Percentiles rank a stretch among this genome's conserved stretches.
These are phyloP conservation scores for Pseudorhombus dupliciocellatus DNA, from an alignment of 2,113 vertebrate genomes.

Conservation along the genomic window DNA sequence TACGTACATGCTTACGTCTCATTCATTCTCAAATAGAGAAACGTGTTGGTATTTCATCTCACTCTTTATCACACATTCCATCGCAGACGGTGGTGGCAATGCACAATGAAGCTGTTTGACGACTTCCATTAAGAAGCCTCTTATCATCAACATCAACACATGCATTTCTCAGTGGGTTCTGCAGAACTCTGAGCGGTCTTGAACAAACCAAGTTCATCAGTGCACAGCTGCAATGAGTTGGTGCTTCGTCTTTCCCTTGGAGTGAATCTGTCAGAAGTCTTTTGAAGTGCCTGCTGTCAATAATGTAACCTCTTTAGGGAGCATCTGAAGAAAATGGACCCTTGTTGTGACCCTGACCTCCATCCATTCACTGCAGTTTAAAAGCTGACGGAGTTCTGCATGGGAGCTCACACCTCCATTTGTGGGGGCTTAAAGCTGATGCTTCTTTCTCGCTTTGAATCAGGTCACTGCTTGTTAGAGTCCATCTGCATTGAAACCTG, in stretches of 20 bases:
- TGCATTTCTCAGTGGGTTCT: background rate
- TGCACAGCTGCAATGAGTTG: conserved; percentile 24
- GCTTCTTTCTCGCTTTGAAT: conserved; percentile 33
- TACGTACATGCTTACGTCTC: background rate
- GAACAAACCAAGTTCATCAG: background rate
- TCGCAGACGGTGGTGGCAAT: no score
- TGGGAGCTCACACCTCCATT: conserved; percentile 42
- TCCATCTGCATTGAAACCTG: conserved; percentile 66
- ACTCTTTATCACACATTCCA: no score
- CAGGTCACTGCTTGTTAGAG: conserved; percentile 46
- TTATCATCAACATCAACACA: background rate
- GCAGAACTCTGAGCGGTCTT: background rate
- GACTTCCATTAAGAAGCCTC: no score
- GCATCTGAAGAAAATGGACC: conserved; percentile 26
- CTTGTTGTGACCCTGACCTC: conserved; percentile 36
- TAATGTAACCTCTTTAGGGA: conserved; percentile 23
- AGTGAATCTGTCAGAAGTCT: background rate
- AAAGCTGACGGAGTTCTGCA: background rate
- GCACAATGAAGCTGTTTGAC: no score
- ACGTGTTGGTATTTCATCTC: background rate
- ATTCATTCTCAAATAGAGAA: background rate
- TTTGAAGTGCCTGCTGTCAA: background rate
- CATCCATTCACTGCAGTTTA: conserved; percentile 36
- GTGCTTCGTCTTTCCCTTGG: background rate
- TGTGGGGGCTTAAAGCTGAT: conserved; percentile 34